phyloP scores from a whole-genome alignment of 2,888 invertebrate species.

The Julus scanicus region DNA sequence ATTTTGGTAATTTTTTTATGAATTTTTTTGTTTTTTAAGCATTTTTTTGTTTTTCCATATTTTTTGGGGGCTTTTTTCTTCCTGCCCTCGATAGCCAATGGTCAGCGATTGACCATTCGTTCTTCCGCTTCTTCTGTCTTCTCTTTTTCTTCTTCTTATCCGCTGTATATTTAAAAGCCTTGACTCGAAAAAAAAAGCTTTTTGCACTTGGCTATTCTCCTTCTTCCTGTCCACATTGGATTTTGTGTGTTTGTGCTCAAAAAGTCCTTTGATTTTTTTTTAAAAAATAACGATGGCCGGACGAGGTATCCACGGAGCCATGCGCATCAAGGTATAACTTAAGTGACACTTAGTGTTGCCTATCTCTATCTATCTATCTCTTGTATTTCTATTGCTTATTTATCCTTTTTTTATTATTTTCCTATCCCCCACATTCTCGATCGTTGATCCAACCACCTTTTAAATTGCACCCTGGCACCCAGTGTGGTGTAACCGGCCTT shows the following conservation, averaged over 20 bases:
- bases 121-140: not conserved
- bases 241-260: slow-evolving; percentile 20
- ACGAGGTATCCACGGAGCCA: slow-evolving; percentile 56
- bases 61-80: not conserved
- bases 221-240: not conserved
- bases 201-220: slow-evolving; percentile 12
- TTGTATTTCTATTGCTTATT: slow-evolving; percentile 38
- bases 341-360: slow-evolving; percentile 8
- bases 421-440: not conserved
- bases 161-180: not conserved
- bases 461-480: too few species aligned
- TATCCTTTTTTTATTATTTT: not conserved
- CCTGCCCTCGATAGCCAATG: not conserved
- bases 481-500: too few species aligned
- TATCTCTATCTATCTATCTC: not conserved
- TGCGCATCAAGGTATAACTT: slow-evolving; percentile 56
- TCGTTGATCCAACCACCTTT: not conserved
- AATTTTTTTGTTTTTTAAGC: not conserved
- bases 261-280: not conserved
- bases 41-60: not conserved
- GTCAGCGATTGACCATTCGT: not conserved
- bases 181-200: slow-evolving; percentile 21
- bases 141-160: too few species aligned
- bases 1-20: not conserved
- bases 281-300: slow-evolving; percentile 55